phyloP scores from a whole-genome alignment of 2,888 invertebrate genomes.

The Dynastes maya region DNA sequence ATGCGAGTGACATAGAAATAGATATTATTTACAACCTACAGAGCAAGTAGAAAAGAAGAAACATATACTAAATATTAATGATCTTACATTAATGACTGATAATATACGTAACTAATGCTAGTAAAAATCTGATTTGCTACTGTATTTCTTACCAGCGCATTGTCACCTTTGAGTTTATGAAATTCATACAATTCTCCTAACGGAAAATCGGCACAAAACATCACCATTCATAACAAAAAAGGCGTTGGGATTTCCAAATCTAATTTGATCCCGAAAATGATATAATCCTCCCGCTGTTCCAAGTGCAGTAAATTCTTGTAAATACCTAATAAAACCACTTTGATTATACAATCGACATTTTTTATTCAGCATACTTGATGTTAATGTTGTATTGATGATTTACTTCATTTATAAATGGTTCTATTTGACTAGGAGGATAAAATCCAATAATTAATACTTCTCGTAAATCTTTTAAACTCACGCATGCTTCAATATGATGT shows the following conservation, averaged over 20 bases:
- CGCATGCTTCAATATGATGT: constrained; percentile 97
- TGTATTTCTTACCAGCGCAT: constrained; percentile 72
- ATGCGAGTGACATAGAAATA: no score
- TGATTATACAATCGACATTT: neutral
- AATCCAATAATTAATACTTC: constrained; percentile 97
- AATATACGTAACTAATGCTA: no score
- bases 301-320: constrained; percentile 95
- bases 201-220: constrained; percentile 97
- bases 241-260: constrained; percentile 88
- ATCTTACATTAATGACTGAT: no score
- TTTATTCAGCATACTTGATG: constrained; percentile 76
- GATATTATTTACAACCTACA: no score
- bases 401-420: constrained; percentile 90
- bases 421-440: constrained; percentile 88
- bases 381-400: constrained; percentile 86
- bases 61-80: no score
- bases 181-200: constrained; percentile 86
- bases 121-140: neutral
- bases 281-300: constrained; percentile 98
- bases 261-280: constrained; percentile 96
- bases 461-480: constrained; percentile 82
- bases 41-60: no score
- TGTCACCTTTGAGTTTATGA: constrained; percentile 75
- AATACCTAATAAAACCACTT: constrained; percentile 76
- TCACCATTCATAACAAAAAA: constrained; percentile 98